A percentile compares a stretch with the other conserved stretches of the same genome.
Evolutionary conservation across 1,140 invertebrate species (phyloP).

Genomic region (Amyelois transitella): DNA sequence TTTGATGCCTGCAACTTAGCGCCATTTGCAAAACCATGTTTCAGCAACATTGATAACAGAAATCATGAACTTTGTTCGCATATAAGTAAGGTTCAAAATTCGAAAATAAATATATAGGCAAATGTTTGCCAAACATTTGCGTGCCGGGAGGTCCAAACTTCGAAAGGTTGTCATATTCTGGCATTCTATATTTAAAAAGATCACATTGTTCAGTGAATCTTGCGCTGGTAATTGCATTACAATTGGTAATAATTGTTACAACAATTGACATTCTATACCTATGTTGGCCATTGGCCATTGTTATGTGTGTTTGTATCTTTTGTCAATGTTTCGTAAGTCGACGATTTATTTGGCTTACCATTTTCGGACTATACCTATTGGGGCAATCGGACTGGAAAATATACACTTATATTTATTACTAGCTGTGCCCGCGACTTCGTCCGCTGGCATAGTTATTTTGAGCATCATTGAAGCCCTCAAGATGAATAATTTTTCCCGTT

Average conservation of each 20-base stretch:
- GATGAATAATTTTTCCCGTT: too few species aligned
- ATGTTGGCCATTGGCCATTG: constrained; percentile 1
- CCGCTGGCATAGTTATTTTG: too few species aligned
- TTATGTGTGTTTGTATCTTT: background rate
- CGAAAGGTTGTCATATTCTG: constrained; percentile 38
- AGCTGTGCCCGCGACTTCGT: too few species aligned
- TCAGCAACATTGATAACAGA: background rate
- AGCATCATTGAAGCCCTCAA: too few species aligned
- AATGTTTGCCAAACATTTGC: background rate
- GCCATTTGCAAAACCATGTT: background rate
- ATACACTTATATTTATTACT: too few species aligned
- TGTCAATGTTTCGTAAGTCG: background rate
- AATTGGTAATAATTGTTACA: constrained; percentile 23
- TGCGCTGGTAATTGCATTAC: constrained; percentile 37
- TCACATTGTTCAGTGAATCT: constrained; percentile 40
- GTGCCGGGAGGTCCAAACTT: constrained; percentile 26
- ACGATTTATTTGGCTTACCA: background rate
- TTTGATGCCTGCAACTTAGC: constrained; percentile 5
- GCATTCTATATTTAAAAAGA: constrained; percentile 18
- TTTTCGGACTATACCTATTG: too few species aligned
- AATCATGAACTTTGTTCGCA: background rate
- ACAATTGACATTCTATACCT: constrained; percentile 25
- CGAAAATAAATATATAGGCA: background rate
- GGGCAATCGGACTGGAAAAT: too few species aligned
- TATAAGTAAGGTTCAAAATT: background rate